Percentiles rank a stretch among this genome's conserved stretches.
Conservation (phyloP, 1,140 invertebrate species). For the Habropoda laboriosa region DNA sequence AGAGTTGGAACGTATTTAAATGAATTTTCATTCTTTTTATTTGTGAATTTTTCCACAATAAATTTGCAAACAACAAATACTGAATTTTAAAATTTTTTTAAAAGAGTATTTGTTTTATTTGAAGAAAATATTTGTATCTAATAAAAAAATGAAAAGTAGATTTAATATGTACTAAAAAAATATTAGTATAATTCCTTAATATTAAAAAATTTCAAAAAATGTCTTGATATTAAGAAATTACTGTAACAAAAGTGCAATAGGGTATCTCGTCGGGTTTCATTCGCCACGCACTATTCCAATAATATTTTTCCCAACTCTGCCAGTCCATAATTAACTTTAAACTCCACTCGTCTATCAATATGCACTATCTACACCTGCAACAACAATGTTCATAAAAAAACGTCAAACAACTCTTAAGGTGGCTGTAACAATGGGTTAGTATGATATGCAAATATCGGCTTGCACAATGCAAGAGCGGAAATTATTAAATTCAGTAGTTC, state of each 20-base stretch:
- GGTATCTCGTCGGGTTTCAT: not conserved
- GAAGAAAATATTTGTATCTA: too few relatives aligned
- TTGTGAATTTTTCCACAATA: too few relatives aligned
- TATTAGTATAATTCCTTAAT: too few relatives aligned
- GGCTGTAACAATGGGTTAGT: not conserved
- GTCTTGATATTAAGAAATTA: not conserved
- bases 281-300: not conserved
- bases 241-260: not conserved
- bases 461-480: not conserved
- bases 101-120: too few relatives aligned
- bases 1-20: not conserved
- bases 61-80: too few relatives aligned
- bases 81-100: too few relatives aligned
- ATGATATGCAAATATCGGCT: not conserved
- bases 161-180: too few relatives aligned
- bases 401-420: not conserved
- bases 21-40: too few relatives aligned
- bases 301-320: not conserved
- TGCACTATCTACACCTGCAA: not conserved
- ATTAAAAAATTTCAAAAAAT: too few relatives aligned
- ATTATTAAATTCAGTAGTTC: not conserved
- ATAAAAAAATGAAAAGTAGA: too few relatives aligned
- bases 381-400: not conserved
- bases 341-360: not conserved
- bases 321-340: not conserved